These are phyloP conservation scores for Drosophila subsilvestris DNA, from an alignment of 2,888 invertebrate species.

Conservation along the genomic window DNA sequence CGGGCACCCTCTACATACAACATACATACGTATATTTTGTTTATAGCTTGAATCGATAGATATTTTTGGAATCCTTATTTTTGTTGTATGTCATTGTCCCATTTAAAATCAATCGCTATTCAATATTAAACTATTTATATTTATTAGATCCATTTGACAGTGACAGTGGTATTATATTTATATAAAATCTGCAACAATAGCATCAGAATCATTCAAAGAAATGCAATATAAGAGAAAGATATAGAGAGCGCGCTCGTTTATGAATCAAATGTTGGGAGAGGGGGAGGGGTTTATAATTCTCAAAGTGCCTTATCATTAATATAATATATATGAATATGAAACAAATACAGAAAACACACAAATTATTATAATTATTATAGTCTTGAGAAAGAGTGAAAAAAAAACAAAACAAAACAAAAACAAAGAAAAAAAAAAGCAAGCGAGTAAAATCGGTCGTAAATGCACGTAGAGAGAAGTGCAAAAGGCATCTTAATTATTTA, in stretches of 20 bases:
- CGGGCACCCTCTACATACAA: slow-evolving; percentile 1
- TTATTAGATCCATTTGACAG: slow-evolving; percentile 22
- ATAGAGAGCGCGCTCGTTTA: slow-evolving; percentile 20
- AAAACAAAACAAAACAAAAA: slow-evolving; percentile 11
- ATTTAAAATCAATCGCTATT: slow-evolving; percentile 17
- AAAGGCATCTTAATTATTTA: slow-evolving; percentile 70
- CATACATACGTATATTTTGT: slow-evolving; percentile 12
- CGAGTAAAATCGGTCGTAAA: slow-evolving; percentile 10
- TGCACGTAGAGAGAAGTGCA: too few species aligned
- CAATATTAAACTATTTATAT: slow-evolving; percentile 36
- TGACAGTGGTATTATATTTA: slow-evolving; percentile 15
- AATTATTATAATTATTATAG: slow-evolving; percentile 42
- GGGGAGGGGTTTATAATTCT: slow-evolving; percentile 69
- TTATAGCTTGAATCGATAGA: neutral
- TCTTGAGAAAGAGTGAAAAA: slow-evolving; percentile 32
- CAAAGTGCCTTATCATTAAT: slow-evolving; percentile 80
- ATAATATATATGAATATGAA: slow-evolving; percentile 35
- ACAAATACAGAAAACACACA: slow-evolving; percentile 21
- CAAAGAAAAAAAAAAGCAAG: neutral
- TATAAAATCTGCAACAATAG: neutral
- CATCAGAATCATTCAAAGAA: neutral
- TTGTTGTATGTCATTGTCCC: slow-evolving; percentile 4
- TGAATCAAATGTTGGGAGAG: slow-evolving; percentile 36
- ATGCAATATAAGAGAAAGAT: slow-evolving; percentile 1
- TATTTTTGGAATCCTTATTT: slow-evolving; percentile 7